phyloP scores from a whole-genome alignment of 2,797 vertebrate genomes.

The Cephalopachus bancanus region DNA sequence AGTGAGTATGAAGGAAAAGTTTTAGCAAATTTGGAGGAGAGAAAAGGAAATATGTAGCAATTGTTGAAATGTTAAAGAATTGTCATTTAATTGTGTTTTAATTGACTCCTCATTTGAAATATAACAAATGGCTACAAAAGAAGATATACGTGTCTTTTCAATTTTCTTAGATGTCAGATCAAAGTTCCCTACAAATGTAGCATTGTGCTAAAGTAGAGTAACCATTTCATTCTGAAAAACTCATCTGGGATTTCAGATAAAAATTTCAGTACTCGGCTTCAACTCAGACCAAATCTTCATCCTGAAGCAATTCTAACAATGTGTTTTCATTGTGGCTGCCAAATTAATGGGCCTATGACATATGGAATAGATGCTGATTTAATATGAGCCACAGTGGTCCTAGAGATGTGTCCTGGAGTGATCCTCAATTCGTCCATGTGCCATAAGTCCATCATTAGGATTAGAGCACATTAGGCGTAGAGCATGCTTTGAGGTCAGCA shows the following conservation, averaged over 20 bases:
- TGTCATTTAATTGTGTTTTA: neutral
- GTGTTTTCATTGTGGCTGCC: neutral
- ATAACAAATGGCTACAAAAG: neutral
- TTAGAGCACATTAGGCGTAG: neutral
- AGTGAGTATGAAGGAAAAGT: neutral
- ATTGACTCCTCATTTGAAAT: neutral
- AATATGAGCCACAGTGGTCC: neutral
- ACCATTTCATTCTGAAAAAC: neutral
- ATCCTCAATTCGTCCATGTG: neutral
- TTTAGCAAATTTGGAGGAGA: neutral
- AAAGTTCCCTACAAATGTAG: neutral
- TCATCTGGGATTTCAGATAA: neutral
- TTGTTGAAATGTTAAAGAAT: neutral
- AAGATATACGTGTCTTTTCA: neutral
- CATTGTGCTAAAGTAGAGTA: neutral
- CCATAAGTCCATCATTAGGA: neutral
- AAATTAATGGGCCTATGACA: neutral
- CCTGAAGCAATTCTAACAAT: neutral
- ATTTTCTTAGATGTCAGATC: neutral
- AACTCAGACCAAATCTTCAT: neutral
- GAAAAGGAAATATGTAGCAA: neutral
- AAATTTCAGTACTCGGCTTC: neutral
- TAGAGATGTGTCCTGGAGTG: neutral
- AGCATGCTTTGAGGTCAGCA: neutral
- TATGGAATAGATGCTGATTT: neutral